Evolutionary conservation across 2,888 invertebrate species (phyloP).

Genomic region (Volucella zonaria): DNA sequence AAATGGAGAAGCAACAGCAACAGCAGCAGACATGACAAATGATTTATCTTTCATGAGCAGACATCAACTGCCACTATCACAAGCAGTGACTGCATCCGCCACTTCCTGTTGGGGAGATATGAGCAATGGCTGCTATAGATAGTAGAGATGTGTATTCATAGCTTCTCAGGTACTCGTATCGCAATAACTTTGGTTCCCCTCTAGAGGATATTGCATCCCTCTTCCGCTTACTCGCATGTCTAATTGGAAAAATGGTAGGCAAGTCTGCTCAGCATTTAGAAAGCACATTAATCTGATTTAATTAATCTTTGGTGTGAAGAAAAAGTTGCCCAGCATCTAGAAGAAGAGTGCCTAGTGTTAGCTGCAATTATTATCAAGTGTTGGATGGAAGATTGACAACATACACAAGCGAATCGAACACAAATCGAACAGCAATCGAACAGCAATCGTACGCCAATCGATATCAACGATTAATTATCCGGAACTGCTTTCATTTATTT

Average conservation of each 20-base stretch:
- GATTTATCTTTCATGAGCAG: constrained; percentile 56
- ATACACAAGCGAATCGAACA: neutral
- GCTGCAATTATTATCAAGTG: neutral
- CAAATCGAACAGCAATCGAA: neutral
- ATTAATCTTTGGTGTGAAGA: constrained; percentile 36
- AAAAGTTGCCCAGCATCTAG: constrained; percentile 12
- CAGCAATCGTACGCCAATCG: no score
- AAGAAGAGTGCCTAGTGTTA: neutral
- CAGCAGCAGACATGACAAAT: constrained; percentile 45
- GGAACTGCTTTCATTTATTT: no score
- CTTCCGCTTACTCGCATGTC: constrained; percentile 11
- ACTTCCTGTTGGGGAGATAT: constrained; percentile 66
- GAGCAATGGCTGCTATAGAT: constrained; percentile 32
- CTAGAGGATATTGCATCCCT: constrained; percentile 14
- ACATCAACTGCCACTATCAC: constrained; percentile 26
- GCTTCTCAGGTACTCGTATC: no score
- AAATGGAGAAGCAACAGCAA: constrained; percentile 29
- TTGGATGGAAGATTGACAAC: neutral
- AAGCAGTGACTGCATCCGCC: constrained; percentile 13
- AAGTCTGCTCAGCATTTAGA: constrained; percentile 31
- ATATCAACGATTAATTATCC: no score
- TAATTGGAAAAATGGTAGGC: neutral
- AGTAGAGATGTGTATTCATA: no score
- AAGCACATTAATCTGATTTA: constrained; percentile 61
- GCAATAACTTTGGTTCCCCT: neutral